phyloP scores from a whole-genome alignment of 2,888 invertebrate genomes.

The Ochropacha duplaris region DNA sequence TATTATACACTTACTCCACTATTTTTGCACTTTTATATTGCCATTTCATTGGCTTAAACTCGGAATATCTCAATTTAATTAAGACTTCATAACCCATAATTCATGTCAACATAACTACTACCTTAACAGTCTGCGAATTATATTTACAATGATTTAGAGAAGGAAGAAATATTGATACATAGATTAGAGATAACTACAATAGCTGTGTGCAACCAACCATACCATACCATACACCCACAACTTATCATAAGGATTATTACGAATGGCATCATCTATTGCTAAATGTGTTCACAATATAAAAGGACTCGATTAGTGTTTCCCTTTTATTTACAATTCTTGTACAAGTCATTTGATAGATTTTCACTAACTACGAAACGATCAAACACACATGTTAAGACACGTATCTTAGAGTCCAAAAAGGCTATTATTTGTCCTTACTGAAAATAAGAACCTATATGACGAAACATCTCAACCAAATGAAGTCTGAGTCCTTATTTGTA shows the following conservation, averaged over 20 bases:
- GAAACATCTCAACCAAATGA: background rate
- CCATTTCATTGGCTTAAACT: slow-evolving; percentile 79
- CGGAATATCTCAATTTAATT: slow-evolving; percentile 81
- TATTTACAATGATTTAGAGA: slow-evolving; percentile 70
- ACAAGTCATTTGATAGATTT: slow-evolving; percentile 29
- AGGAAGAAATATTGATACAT: slow-evolving; percentile 73
- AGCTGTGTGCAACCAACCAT: slow-evolving; percentile 26
- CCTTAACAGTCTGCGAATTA: slow-evolving; percentile 59
- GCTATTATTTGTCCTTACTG: background rate
- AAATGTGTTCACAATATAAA: slow-evolving; percentile 48
- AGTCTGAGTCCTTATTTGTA: background rate
- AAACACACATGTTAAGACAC: slow-evolving; percentile 37
- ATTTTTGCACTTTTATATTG: slow-evolving; percentile 81
- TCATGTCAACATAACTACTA: slow-evolving; percentile 61
- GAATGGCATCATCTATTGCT: slow-evolving; percentile 41
- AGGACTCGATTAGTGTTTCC: slow-evolving; percentile 35
- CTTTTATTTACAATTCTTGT: slow-evolving; percentile 47
- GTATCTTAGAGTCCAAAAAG: slow-evolving; percentile 8
- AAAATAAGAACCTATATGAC: background rate
- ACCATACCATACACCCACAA: slow-evolving; percentile 35
- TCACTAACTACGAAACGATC: slow-evolving; percentile 23
- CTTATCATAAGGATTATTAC: slow-evolving; percentile 37
- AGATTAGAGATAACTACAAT: slow-evolving; percentile 44
- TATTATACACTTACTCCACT: slow-evolving; percentile 76
- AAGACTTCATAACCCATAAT: slow-evolving; percentile 75